These are phyloP conservation scores for Parauchenoglanis punctatus DNA, from an alignment of 2,797 vertebrate genomes.

Conservation along the genomic window DNA sequence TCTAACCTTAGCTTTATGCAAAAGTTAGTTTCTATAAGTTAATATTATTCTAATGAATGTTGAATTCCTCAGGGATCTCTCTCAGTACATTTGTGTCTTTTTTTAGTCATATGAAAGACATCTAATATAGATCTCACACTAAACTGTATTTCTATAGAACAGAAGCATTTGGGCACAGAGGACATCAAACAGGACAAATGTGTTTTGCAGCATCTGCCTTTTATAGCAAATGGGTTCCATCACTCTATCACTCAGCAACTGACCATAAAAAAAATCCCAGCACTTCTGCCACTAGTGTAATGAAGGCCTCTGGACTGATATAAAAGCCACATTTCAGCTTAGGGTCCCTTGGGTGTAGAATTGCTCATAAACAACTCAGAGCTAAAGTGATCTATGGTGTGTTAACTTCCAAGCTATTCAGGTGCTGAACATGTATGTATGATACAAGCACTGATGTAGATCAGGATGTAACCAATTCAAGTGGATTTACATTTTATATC, in stretches of 20 bases:
- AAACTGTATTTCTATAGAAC: neutral
- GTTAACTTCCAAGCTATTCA: constrained; percentile 72
- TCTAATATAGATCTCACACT: neutral
- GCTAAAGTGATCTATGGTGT: constrained; percentile 66
- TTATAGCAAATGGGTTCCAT: constrained; percentile 20
- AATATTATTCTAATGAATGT: neutral
- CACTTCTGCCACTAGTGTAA: constrained; percentile 6
- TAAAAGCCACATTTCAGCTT: constrained; percentile 1
- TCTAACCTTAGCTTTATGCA: neutral
- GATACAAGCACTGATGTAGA: neutral
- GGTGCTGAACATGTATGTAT: neutral
- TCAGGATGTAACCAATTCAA: neutral
- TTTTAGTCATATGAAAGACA: neutral
- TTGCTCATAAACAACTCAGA: constrained; percentile 4
- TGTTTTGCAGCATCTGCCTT: neutral
- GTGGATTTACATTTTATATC: neutral
- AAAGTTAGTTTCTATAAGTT: neutral
- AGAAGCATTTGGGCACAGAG: neutral
- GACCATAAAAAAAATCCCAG: constrained; percentile 18
- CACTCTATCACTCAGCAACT: constrained; percentile 9
- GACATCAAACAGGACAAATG: constrained; percentile 5
- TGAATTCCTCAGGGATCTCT: neutral
- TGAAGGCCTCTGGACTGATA: constrained; percentile 9
- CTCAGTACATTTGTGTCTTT: neutral
- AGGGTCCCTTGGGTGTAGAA: constrained; percentile 19